Percentiles rank a stretch among this genome's conserved stretches.
Conservation (phyloP, 2,113 vertebrate genomes). For the Donacobius atricapilla region DNA sequence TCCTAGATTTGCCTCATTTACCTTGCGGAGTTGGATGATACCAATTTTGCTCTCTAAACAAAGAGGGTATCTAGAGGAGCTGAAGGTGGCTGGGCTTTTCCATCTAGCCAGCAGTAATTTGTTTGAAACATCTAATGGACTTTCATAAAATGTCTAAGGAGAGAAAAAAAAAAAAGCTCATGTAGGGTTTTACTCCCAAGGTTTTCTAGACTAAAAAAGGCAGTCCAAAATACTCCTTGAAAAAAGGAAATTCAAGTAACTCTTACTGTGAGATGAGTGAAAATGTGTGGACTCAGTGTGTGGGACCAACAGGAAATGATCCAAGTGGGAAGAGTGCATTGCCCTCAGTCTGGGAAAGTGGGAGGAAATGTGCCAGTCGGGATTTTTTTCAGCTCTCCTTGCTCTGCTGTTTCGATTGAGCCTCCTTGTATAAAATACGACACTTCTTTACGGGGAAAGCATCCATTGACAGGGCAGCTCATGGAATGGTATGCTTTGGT, state of each 20-base stretch:
- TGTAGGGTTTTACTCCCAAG: neutral
- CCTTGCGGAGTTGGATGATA: neutral
- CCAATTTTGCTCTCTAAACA: neutral
- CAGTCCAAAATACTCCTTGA: neutral
- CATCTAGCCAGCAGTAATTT: neutral
- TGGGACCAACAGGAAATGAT: neutral
- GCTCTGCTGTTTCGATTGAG: neutral
- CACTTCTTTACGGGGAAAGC: neutral
- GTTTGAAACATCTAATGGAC: neutral
- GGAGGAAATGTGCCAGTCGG: neutral
- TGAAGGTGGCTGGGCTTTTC: neutral
- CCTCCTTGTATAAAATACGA: neutral
- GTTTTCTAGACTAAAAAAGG: neutral
- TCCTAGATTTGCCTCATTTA: neutral
- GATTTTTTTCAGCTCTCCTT: neutral
- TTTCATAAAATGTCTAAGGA: neutral
- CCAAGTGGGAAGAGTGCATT: neutral
- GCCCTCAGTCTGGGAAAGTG: neutral
- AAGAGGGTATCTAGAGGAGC: neutral
- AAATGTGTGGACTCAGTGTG: neutral
- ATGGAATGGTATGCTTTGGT: neutral
- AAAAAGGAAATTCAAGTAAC: neutral
- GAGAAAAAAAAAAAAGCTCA: neutral
- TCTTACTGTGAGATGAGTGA: neutral
- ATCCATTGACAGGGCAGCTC: neutral